Conservation (phyloP, 2,797 vertebrate species). For the Rhodeus uyekii region DNA sequence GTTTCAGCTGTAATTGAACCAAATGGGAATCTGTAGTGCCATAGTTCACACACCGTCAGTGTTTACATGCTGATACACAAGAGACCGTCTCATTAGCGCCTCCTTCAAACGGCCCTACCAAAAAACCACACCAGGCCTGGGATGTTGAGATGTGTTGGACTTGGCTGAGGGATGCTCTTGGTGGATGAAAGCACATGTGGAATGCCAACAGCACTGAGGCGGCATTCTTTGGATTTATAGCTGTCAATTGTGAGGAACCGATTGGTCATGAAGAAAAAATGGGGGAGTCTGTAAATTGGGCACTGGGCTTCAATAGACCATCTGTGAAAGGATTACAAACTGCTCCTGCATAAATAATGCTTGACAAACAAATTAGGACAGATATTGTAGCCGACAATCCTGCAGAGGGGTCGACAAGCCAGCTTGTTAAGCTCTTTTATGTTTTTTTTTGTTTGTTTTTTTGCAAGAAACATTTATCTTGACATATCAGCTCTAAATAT, state of each 20-base stretch:
- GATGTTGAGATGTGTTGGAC: conserved; percentile 31
- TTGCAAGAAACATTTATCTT: not conserved
- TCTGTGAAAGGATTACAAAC: conserved; percentile 38
- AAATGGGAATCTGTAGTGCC: conserved; percentile 81
- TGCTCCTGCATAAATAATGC: conserved; percentile 38
- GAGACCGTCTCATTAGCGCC: conserved; percentile 73
- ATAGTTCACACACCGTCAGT: conserved; percentile 78
- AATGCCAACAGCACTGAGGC: conserved; percentile 69
- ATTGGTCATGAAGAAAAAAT: conserved; percentile 23
- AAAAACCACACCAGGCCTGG: conserved; percentile 10
- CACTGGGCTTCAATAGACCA: conserved; percentile 25
- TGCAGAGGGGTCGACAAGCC: not conserved
- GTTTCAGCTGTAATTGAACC: conserved; percentile 83
- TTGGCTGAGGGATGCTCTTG: conserved; percentile 46
- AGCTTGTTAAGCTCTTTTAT: conserved; percentile 20
- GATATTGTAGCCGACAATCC: conserved; percentile 25
- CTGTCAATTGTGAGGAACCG: conserved; percentile 27
- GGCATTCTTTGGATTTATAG: conserved; percentile 60
- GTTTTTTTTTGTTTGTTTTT: not conserved
- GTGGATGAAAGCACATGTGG: conserved; percentile 64
- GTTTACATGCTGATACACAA: conserved; percentile 74
- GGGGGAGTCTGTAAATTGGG: conserved; percentile 26
- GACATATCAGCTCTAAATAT: conserved; percentile 3
- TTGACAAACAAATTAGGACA: conserved; percentile 25
- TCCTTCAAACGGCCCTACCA: conserved; percentile 64